Base-by-base conservation (phyloP, 92 coral and sea anemone species). In the Nematostella vectensis region DNA sequence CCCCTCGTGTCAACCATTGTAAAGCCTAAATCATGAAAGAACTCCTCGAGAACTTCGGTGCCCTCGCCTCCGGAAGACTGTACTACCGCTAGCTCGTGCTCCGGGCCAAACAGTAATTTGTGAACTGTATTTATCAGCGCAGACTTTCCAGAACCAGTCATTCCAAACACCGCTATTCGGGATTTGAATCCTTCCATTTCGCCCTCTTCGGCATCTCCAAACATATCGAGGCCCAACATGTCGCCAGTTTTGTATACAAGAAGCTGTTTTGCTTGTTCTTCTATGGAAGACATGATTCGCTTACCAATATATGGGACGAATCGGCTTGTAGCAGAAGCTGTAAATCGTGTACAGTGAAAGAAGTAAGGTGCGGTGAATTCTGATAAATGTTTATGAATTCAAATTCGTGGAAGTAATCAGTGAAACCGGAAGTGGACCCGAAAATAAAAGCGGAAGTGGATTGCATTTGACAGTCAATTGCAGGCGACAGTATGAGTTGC, bases 61-160 rank as follows among this genome's bases (percentile, higher is more conserved):
- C 91, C 91, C 43, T 83, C 91, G 24, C 81, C 91, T 4, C 85
- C 91, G 25, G 91, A 70, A 39, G 74, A 29, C 61, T 82, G 89
- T 11, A 48, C 76, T n/a, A 83, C 76, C 15, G 91, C 85, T 3
- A 59, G 31, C 3, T 76, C 82, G 3, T 68, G 55, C 17, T 67
- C 82, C 47, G 48, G 50, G 4, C 73, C 70, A 25, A 48, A 58
- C 31, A 82, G 71, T 25, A 79, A 33, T 44, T 72, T 83, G 67
- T 66, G 55, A 44, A 83, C 54, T 1, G 91, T 83, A 31, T 78
- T 83, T 6, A 83, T 72, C 2, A 83, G 54, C 47, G 81, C 67
- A 2, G 91, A 83, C 63, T 83, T 83, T 6, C 91, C 91, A 12
- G 85, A 62, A 4, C 91, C 91, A 6, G 91, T 72, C 67, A 68